phyloP scores from a whole-genome alignment of 2,888 invertebrate species.

The Mimas tiliae region DNA sequence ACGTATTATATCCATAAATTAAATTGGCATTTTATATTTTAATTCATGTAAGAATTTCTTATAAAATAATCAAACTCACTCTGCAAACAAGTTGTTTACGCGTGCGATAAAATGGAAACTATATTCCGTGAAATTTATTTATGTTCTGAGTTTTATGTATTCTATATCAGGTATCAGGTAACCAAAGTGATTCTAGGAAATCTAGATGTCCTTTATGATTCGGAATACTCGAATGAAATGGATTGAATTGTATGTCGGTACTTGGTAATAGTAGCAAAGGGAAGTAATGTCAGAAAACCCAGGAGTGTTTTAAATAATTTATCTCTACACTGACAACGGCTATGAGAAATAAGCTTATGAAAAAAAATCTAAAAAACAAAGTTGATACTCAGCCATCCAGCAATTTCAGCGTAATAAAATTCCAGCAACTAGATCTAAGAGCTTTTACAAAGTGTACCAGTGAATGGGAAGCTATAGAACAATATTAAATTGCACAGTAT shows the following conservation, averaged over 20 bases:
- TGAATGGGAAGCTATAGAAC: neutral
- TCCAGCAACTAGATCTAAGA: neutral
- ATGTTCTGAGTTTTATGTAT: neutral
- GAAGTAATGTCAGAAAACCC: neutral
- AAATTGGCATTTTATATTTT: neutral
- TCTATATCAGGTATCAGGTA: neutral
- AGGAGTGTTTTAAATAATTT: neutral
- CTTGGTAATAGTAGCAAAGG: no score
- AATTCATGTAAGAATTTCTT: neutral
- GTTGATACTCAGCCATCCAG: neutral
- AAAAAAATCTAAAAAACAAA: neutral
- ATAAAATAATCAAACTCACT: neutral
- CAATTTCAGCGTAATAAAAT: neutral
- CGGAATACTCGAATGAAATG: no score
- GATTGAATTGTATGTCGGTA: no score
- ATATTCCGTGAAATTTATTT: neutral
- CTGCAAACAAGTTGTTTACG: neutral
- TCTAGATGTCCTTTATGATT: no score
- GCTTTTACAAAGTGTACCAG: neutral
- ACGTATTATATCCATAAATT: neutral
- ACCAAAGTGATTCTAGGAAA: no score
- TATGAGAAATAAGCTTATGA: neutral
- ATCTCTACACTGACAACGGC: neutral
- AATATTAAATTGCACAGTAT: slow-evolving; percentile 8
- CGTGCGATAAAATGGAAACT: no score